Evolutionary conservation across 2,797 vertebrate genomes (phyloP).

Genomic region (Pseudochirops corinnae): DNA sequence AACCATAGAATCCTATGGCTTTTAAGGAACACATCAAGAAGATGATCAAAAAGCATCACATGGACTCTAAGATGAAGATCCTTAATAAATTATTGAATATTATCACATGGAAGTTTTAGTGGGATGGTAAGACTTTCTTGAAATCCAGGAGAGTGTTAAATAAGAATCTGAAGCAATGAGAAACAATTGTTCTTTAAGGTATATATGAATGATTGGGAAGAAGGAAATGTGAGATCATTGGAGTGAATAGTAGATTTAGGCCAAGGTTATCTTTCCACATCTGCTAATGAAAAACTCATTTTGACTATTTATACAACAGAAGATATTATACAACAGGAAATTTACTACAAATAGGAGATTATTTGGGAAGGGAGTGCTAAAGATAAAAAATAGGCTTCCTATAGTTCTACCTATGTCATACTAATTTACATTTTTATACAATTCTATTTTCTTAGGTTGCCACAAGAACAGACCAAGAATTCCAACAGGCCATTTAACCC

Average conservation of each 20-base stretch:
- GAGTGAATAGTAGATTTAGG: neutral
- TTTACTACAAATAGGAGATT: neutral
- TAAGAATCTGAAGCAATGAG: neutral
- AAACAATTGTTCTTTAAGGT: neutral
- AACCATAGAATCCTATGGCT: neutral
- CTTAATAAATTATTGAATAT: neutral
- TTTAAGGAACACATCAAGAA: neutral
- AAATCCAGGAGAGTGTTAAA: neutral
- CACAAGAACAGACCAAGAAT: conserved; percentile 78
- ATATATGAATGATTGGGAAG: neutral
- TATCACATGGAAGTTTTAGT: neutral
- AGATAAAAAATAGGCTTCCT: neutral
- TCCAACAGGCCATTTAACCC: conserved; percentile 77
- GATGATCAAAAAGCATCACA: neutral
- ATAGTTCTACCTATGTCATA: neutral
- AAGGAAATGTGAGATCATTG: neutral
- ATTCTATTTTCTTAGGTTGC: conserved; percentile 67
- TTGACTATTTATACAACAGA: fast-evolving
- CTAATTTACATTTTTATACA: neutral
- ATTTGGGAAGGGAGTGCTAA: conserved; percentile 70
- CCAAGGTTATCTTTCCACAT: neutral
- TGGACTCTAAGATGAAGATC: neutral
- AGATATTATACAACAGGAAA: neutral
- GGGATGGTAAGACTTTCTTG: neutral
- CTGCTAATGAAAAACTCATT: neutral